phyloP scores from a whole-genome alignment of 2,113 vertebrate species.

The Pungitius pungitius region DNA sequence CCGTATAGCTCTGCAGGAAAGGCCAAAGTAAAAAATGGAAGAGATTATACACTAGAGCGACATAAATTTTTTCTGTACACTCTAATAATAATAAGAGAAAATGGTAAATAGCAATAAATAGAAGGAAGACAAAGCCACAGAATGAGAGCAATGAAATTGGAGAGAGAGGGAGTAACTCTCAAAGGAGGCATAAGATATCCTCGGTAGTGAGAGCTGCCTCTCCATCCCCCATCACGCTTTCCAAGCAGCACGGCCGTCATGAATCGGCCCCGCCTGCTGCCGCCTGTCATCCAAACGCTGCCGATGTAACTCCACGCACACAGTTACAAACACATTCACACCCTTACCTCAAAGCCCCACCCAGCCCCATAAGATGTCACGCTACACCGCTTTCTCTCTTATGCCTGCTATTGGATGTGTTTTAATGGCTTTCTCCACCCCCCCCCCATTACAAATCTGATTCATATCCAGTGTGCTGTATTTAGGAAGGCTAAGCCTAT shows the following conservation, averaged over 20 bases:
- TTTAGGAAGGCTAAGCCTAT: conserved; percentile 32
- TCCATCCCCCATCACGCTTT: conserved; percentile 57
- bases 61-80: conserved; percentile 18
- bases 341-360: conserved; percentile 36
- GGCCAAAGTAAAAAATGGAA: not conserved
- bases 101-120: conserved; percentile 18
- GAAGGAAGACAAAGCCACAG: conserved; percentile 20
- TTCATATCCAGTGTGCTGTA: conserved; percentile 24
- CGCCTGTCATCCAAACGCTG: conserved; percentile 57
- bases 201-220: conserved; percentile 43
- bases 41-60: not conserved
- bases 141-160: conserved; percentile 56
- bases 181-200: conserved; percentile 59
- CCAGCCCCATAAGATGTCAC: conserved; percentile 31
- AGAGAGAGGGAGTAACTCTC: conserved; percentile 47
- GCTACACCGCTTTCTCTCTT: conserved; percentile 40
- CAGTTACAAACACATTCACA: conserved; percentile 14
- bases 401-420: conserved; percentile 51
- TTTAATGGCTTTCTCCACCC: conserved; percentile 25
- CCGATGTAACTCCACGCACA: conserved; percentile 46
- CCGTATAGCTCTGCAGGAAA: not conserved
- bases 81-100: conserved; percentile 9
- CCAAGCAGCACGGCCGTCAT: conserved; percentile 52
- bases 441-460: conserved; percentile 19
- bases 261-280: conserved; percentile 61